A percentile compares a stretch with the other conserved stretches of the same genome.
These are phyloP conservation scores for Lateolabrax maculatus DNA, from an alignment of 2,797 vertebrate species.

Conservation along the genomic window DNA sequence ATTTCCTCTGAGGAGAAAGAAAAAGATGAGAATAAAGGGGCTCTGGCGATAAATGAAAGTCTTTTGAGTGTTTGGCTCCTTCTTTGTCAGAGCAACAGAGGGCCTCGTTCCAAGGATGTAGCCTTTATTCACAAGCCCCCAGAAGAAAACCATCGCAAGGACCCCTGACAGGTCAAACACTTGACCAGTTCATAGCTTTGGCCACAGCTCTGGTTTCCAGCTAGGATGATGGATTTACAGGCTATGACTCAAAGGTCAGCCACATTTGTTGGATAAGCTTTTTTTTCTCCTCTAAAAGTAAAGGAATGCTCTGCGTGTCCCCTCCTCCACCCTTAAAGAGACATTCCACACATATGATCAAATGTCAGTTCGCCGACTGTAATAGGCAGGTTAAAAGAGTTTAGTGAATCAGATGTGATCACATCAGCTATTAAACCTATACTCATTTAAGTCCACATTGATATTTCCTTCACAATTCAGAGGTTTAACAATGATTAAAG, in stretches of 20 bases:
- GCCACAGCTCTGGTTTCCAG: conserved; percentile 65
- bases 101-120: conserved; percentile 75
- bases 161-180: conserved; percentile 78
- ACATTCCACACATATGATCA: conserved; percentile 59
- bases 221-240: conserved; percentile 61
- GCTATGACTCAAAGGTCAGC: conserved; percentile 72
- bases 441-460: conserved; percentile 1
- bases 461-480: conserved; percentile 1
- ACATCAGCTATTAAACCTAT: conserved; percentile 20
- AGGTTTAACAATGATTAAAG: conserved; percentile 23
- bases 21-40: conserved; percentile 51
- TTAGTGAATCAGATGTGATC: conserved; percentile 18
- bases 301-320: conserved; percentile 49
- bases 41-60: conserved; percentile 67
- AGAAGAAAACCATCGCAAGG: conserved; percentile 57
- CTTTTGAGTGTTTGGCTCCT: conserved; percentile 74
- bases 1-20: conserved; percentile 52
- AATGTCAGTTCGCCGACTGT: conserved; percentile 35
- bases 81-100: conserved; percentile 76
- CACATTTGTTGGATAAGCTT: conserved; percentile 60
- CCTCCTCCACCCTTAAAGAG: conserved; percentile 48
- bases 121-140: conserved; percentile 66
- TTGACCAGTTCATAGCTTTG: conserved; percentile 71
- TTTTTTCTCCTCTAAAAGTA: conserved; percentile 42
- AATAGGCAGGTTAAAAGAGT: not conserved